Conservation (phyloP, 2,888 invertebrate genomes). For the Galerucella pusilla region DNA sequence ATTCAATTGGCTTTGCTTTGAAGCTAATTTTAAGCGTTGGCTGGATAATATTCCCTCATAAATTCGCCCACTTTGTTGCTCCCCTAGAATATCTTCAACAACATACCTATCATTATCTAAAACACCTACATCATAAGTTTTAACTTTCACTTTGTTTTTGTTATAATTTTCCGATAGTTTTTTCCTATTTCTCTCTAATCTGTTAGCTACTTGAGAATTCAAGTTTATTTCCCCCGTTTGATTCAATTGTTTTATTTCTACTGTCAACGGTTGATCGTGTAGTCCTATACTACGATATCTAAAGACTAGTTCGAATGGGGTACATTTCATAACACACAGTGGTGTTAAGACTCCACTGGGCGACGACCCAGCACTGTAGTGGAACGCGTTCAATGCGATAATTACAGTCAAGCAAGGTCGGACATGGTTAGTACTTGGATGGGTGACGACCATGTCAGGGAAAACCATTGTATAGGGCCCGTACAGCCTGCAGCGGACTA, state of each 20-base stretch:
- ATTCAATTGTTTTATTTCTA: slow-evolving; percentile 16
- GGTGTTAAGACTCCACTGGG: slow-evolving; percentile 20
- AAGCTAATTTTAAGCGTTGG: no score
- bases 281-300: slow-evolving; percentile 6
- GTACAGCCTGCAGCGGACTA: no score
- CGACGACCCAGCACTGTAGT: no score
- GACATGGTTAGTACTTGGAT: no score
- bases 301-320: slow-evolving; percentile 19
- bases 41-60: no score
- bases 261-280: slow-evolving; percentile 11
- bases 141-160: neutral
- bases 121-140: no score
- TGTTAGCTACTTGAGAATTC: neutral
- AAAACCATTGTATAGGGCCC: no score
- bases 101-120: slow-evolving; percentile 13
- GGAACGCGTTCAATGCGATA: no score
- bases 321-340: slow-evolving; percentile 18
- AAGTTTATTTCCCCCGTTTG: neutral
- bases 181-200: slow-evolving; percentile 10
- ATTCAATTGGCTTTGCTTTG: no score
- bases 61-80: neutral
- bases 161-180: neutral
- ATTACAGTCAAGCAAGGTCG: no score
- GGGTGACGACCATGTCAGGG: no score
- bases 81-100: slow-evolving; percentile 14